phyloP scores from a whole-genome alignment of 2,888 invertebrate genomes.

The Euplexia lucipara region DNA sequence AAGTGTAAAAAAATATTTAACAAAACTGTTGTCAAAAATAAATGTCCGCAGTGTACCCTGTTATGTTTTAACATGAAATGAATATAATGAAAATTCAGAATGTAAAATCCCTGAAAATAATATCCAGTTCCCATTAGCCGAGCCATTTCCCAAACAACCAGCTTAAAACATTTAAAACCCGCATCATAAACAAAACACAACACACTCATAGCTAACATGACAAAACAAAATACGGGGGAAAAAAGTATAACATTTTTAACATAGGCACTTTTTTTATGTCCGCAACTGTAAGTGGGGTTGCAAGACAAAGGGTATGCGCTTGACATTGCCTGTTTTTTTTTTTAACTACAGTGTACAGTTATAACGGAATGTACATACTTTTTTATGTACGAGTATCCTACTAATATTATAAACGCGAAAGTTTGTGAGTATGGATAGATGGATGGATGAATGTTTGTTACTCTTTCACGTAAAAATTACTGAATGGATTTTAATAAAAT shows the following conservation, averaged over 20 bases:
- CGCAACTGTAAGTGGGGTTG: conserved; percentile 57
- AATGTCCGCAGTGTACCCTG: too few species aligned
- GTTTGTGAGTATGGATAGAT: too few species aligned
- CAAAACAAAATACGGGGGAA: conserved; percentile 41
- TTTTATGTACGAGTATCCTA: too few species aligned
- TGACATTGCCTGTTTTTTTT: conserved; percentile 70
- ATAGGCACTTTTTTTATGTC: conserved; percentile 53
- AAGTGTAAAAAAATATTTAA: too few species aligned
- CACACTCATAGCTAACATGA: conserved; percentile 24
- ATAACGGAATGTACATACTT: conserved; percentile 34
- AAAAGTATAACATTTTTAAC: conserved; percentile 48
- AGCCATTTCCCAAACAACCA: conserved; percentile 38
- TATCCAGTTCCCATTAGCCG: conserved; percentile 15
- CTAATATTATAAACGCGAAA: too few species aligned
- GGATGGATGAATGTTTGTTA: too few species aligned
- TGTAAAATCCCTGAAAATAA: not conserved
- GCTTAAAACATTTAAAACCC: conserved; percentile 37
- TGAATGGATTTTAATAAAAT: too few species aligned
- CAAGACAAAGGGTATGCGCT: conserved; percentile 68
- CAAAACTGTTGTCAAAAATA: too few species aligned
- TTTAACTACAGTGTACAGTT: conserved; percentile 43
- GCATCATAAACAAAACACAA: conserved; percentile 34
- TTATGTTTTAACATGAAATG: not conserved
- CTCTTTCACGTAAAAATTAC: too few species aligned
- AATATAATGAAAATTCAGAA: not conserved